A percentile compares a stretch with the other conserved stretches of the same genome.
Conservation (phyloP, 2,797 vertebrate genomes). For the Anguilla obscura region DNA sequence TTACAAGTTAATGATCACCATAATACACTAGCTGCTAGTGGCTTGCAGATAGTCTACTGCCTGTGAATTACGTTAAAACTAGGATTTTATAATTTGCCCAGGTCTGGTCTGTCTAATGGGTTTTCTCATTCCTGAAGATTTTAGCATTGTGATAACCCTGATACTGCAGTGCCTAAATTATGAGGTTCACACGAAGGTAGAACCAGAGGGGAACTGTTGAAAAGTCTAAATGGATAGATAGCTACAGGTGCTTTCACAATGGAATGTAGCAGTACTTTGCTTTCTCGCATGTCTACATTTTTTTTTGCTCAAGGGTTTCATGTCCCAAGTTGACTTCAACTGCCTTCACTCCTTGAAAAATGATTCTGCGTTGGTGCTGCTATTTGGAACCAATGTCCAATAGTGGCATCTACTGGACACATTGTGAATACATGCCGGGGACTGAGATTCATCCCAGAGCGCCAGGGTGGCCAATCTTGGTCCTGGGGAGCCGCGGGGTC, state of each 20-base stretch:
- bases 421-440: background rate
- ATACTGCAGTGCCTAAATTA: background rate
- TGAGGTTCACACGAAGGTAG: background rate
- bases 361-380: background rate
- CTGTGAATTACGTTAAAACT: background rate
- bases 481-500: too few relatives aligned
- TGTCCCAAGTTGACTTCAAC: slow-evolving; percentile 14
- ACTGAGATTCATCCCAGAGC: background rate
- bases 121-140: background rate
- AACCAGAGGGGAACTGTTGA: background rate
- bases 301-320: background rate
- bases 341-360: background rate
- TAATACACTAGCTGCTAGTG: background rate
- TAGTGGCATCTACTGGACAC: slow-evolving; percentile 2
- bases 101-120: background rate
- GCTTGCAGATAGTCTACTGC: background rate
- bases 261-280: background rate
- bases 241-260: background rate
- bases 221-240: background rate
- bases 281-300: slow-evolving; percentile 9
- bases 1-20: background rate
- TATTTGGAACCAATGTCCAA: background rate
- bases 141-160: background rate
- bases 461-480: too few relatives aligned
- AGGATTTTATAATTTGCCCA: background rate